Evolutionary conservation across 2,888 invertebrate species (phyloP).

Genomic region (Macroteleia sp.): DNA sequence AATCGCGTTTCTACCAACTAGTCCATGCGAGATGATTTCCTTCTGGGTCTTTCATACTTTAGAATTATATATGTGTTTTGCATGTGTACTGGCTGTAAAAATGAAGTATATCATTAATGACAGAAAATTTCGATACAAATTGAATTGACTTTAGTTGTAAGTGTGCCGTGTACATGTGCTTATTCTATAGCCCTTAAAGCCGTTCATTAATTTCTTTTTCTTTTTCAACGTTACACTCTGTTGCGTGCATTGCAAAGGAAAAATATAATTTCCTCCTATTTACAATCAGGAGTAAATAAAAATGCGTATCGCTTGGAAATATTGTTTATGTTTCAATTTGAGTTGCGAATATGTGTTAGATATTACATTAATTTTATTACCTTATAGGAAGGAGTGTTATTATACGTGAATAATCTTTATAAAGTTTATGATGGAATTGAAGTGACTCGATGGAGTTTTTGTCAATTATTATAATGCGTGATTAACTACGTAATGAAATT

Average conservation of each 20-base stretch:
- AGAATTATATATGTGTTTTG: constrained; percentile 13
- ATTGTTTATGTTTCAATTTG: constrained; percentile 33
- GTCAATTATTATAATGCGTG: constrained; percentile 28
- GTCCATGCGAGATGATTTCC: constrained; percentile 46
- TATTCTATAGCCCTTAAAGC: background rate
- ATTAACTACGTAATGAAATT: constrained; percentile 32
- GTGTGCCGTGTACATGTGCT: no score
- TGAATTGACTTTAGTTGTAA: constrained; percentile 4
- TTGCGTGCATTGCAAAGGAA: constrained; percentile 9
- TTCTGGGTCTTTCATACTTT: constrained; percentile 53
- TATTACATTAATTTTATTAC: no score
- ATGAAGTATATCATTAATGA: constrained; percentile 50
- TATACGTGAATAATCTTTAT: constrained; percentile 14
- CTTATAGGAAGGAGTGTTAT: constrained; percentile 14
- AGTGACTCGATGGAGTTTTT: constrained; percentile 27
- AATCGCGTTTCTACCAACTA: constrained; percentile 41
- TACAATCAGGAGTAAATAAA: constrained; percentile 14
- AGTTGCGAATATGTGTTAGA: no score
- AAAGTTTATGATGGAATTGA: constrained; percentile 4
- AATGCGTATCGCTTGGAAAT: constrained; percentile 2
- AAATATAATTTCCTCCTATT: constrained; percentile 29
- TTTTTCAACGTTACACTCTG: constrained; percentile 4
- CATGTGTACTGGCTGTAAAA: constrained; percentile 46
- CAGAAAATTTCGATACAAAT: constrained; percentile 28
- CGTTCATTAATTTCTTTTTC: constrained; percentile 39